A percentile compares a stretch with the other conserved stretches of the same genome.
These are phyloP conservation scores for Drosophila burlai DNA, from an alignment of 1,140 invertebrate genomes.

Conservation along the genomic window DNA sequence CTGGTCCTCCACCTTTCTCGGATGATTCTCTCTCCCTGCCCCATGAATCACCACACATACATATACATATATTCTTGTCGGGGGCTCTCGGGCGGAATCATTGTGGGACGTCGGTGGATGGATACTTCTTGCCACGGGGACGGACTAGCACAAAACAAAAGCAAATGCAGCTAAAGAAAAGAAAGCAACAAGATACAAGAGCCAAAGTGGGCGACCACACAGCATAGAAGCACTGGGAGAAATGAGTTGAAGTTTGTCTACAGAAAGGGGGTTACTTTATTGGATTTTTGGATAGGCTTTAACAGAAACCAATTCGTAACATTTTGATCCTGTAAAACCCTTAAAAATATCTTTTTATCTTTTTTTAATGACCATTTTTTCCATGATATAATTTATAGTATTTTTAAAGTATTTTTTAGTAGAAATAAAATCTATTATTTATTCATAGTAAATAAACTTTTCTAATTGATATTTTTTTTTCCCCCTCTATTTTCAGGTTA, in stretches of 20 bases:
- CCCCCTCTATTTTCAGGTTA: slow-evolving; percentile 6
- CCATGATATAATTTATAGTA: not conserved
- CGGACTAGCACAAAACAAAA: slow-evolving; percentile 62
- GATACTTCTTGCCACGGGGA: slow-evolving; percentile 75
- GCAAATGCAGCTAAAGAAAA: slow-evolving; percentile 48
- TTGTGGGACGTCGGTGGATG: slow-evolving; percentile 60
- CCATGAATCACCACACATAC: slow-evolving; percentile 26
- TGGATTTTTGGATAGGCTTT: not conserved
- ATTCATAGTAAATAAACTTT: not conserved
- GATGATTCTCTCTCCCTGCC: not conserved
- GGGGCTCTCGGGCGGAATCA: slow-evolving; percentile 44
- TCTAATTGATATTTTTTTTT: too few species aligned
- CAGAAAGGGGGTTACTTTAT: too few species aligned
- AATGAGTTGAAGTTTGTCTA: not conserved
- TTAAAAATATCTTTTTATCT: not conserved
- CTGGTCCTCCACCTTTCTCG: slow-evolving; percentile 11
- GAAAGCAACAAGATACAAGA: slow-evolving; percentile 40
- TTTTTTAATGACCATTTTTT: not conserved
- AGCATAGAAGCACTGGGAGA: slow-evolving; percentile 58
- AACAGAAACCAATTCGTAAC: not conserved
- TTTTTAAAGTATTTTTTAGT: too few species aligned
- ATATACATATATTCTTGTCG: slow-evolving; percentile 28
- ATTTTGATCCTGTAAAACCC: not conserved
- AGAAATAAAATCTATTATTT: not conserved
- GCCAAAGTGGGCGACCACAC: slow-evolving; percentile 75